phyloP scores from a whole-genome alignment of 2,113 vertebrate species.

The Haemorhous mexicanus region DNA sequence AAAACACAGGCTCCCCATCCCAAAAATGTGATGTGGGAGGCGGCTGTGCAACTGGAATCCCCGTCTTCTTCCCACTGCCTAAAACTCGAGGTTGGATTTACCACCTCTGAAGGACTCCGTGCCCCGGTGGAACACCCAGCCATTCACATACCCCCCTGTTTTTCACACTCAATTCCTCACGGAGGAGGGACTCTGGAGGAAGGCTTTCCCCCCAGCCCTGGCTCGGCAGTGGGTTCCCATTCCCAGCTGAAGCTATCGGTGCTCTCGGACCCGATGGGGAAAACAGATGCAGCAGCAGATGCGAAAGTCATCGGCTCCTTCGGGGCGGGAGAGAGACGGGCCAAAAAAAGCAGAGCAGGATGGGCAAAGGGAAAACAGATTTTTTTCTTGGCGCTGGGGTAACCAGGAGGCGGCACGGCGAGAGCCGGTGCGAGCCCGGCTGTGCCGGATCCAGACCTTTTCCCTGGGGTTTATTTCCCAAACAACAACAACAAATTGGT shows the following conservation, averaged over 20 bases:
- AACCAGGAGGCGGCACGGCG: constrained; percentile 17
- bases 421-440: constrained; percentile 4
- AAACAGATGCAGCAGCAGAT: constrained; percentile 72
- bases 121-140: not conserved
- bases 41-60: fast-evolving
- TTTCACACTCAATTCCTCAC: constrained; percentile 2
- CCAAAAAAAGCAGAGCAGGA: constrained; percentile 42
- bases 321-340: constrained; percentile 18
- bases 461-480: constrained; percentile 53
- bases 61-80: not conserved
- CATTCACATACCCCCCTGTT: not conserved
- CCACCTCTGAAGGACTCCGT: fast-evolving
- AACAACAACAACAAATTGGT: constrained; percentile 61
- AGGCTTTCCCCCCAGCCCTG: not conserved
- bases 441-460: constrained; percentile 26
- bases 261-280: constrained; percentile 27
- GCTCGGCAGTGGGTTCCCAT: not conserved
- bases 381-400: constrained; percentile 8
- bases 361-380: constrained; percentile 50
- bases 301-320: constrained; percentile 56
- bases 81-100: not conserved
- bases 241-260: constrained; percentile 49
- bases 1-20: not conserved
- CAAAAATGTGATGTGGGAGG: not conserved
- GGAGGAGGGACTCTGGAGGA: not conserved